A percentile compares a stretch with the other conserved stretches of the same genome.
These are phyloP conservation scores for Amazona vittata DNA, from an alignment of 2,113 vertebrate species.

Conservation along the genomic window DNA sequence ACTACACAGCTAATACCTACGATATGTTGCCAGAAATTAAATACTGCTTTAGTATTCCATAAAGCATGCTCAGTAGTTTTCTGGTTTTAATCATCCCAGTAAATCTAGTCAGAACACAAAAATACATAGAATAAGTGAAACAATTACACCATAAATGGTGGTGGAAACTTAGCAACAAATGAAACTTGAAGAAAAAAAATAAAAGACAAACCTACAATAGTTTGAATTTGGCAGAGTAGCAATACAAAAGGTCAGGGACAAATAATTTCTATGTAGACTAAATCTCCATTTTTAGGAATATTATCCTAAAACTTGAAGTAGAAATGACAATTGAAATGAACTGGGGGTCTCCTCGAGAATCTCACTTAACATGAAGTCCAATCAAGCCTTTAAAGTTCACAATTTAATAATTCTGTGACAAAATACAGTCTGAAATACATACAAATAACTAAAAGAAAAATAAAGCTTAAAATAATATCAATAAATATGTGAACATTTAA, in stretches of 20 bases:
- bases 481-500: not conserved
- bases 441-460: not conserved
- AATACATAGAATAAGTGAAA: slow-evolving; percentile 29
- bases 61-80: not conserved
- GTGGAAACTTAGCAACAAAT: not conserved
- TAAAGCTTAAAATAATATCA: not conserved
- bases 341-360: not conserved
- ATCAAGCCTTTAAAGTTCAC: not conserved
- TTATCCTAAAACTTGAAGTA: slow-evolving; percentile 13
- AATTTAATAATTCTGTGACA: not conserved
- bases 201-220: not conserved
- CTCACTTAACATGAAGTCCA: not conserved
- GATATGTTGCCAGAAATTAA: slow-evolving; percentile 28
- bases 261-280: slow-evolving; percentile 16
- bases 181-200: not conserved
- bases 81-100: slow-evolving; percentile 40
- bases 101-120: slow-evolving; percentile 25
- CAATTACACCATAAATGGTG: not conserved
- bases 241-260: slow-evolving; percentile 12
- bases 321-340: not conserved
- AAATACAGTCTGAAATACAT: not conserved
- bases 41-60: not conserved
- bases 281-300: slow-evolving; percentile 50
- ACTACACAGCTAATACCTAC: slow-evolving; percentile 20
- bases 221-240: not conserved